A percentile compares a stretch with the other conserved stretches of the same genome.
These are phyloP conservation scores for Bombus confusus DNA, from an alignment of 1,140 invertebrate species.

Conservation along the genomic window DNA sequence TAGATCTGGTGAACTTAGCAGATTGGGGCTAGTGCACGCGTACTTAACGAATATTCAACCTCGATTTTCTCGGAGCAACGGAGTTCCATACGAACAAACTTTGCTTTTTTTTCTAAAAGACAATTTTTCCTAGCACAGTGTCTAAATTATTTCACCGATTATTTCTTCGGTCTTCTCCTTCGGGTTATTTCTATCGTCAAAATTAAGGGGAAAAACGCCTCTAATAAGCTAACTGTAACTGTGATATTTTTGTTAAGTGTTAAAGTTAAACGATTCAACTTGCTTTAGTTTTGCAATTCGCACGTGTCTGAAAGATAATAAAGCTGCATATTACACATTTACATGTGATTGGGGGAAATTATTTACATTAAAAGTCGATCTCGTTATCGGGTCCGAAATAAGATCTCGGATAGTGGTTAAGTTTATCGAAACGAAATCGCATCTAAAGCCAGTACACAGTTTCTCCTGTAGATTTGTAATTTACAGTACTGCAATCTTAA, in stretches of 20 bases:
- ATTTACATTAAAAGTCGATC: conserved; percentile 9
- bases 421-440: conserved; percentile 28
- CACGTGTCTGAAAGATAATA: conserved; percentile 30
- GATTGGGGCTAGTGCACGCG: too few species aligned
- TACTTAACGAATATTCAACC: too few species aligned
- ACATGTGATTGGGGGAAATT: neutral
- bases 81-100: too few species aligned
- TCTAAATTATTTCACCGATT: neutral
- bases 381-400: neutral
- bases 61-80: too few species aligned
- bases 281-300: conserved; percentile 4
- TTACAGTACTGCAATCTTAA: neutral
- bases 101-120: too few species aligned
- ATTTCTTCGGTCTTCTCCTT: neutral
- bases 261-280: neutral
- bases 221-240: neutral
- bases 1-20: too few species aligned
- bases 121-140: neutral
- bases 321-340: conserved; percentile 18
- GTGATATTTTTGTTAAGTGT: neutral
- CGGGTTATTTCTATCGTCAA: neutral
- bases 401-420: neutral
- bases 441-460: conserved; percentile 13
- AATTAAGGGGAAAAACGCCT: too few species aligned
- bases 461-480: neutral